Base-by-base conservation (phyloP, 2,797 vertebrate species). In the Rachycentron canadum region DNA sequence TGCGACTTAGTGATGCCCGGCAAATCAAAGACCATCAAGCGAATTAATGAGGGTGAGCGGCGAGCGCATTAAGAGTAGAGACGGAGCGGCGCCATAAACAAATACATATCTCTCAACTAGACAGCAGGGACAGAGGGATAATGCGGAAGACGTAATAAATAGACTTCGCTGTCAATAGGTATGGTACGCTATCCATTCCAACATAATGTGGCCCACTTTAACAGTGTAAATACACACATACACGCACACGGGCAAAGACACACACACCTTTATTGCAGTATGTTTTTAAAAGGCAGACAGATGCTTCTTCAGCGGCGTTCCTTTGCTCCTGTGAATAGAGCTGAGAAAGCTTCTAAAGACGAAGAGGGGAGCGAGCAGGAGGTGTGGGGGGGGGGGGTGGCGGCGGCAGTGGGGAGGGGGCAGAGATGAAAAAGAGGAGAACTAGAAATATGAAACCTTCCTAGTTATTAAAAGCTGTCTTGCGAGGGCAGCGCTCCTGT, bases 1-100 rank as follows among this genome's bases (percentile, higher is more conserved):
- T 95, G 94, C 85, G 91, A 93, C 93, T 93, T 94, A 93, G 93
- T 87, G 92, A 95, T 94, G 93, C 93, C 93, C 88, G 78, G 92
- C 89, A 92, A 94, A 94, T 94, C 94, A 93, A 93, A 94, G 91
- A 87, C 84, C 93, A 92, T 92, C 93, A 93, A 88, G 92, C 77
- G 91, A 93, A 94, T 94, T 94, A 94, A 94, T 93, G 93, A 95
- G 92, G 92, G 90, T 73, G 89, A 91, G 92, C 91, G 84, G 88
- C 80, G 82, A 93, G 91, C 84, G 70, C 92, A 92, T 93, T 93
- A 94, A 89, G 83, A 90, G 86, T 30, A 65, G 86, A 90, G 91
- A 86, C 65, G 32, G 52, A 91, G 90, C 78, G 84, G 84, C 82
- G 79, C 89, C 88, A 83, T 89, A 92, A 92, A 94, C 93, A 93